Evolutionary conservation across 2,113 vertebrate genomes (phyloP).

Genomic region (Tragelaphus strepsiceros): DNA sequence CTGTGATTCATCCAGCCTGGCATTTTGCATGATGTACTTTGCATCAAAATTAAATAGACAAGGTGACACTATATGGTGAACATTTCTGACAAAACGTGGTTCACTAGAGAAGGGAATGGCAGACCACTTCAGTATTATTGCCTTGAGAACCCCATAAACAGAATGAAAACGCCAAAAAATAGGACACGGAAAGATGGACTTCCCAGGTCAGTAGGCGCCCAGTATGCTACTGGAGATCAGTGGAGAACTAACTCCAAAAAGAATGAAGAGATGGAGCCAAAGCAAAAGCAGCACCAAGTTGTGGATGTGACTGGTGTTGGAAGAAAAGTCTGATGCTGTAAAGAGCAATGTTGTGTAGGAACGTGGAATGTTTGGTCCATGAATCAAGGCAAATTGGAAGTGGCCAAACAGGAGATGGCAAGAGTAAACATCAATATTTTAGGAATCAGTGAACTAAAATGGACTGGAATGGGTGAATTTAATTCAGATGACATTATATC

Average conservation of each 20-base stretch:
- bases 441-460: background rate
- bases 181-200: background rate
- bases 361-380: background rate
- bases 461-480: background rate
- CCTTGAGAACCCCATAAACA: background rate
- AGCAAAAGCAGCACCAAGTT: background rate
- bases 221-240: background rate
- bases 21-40: background rate
- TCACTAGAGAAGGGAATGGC: background rate
- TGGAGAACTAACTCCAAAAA: background rate
- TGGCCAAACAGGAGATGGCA: background rate
- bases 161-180: background rate
- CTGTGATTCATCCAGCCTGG: background rate
- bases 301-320: background rate
- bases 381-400: background rate
- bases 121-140: background rate
- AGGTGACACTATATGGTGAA: background rate
- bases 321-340: background rate
- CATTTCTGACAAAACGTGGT: background rate
- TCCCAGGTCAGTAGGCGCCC: rapidly evolving
- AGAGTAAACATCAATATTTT: background rate
- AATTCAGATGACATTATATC: background rate
- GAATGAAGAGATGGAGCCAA: background rate
- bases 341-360: background rate
- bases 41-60: background rate